Conservation (phyloP, 2,113 vertebrate species). For the Notiomystis cincta region DNA sequence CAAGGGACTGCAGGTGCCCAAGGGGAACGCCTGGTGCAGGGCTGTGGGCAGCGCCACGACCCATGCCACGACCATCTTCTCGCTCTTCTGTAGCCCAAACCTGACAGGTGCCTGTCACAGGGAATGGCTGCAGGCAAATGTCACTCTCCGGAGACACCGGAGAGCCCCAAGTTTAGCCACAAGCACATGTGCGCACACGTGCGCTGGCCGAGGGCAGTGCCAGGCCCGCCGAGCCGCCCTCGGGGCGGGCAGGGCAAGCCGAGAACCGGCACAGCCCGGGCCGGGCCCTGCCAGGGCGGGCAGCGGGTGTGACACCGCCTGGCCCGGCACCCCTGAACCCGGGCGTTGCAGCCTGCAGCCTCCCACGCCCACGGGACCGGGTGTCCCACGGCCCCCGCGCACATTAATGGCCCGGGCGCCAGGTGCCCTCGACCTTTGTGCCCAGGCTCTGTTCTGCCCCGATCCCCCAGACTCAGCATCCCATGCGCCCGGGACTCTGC, state of each 20-base stretch:
- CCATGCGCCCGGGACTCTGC: not conserved
- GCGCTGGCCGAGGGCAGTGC: not conserved
- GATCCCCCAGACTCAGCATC: not conserved
- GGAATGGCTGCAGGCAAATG: not conserved
- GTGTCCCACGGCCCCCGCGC: not conserved
- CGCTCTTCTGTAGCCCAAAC: accelerated
- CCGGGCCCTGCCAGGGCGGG: not conserved
- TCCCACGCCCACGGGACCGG: accelerated
- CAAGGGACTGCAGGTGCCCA: not conserved
- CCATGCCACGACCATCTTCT: accelerated
- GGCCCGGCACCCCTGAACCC: accelerated
- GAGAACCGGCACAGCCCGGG: not conserved
- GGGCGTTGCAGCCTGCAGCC: not conserved
- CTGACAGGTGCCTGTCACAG: not conserved
- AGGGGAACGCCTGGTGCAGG: not conserved
- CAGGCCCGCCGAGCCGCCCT: not conserved
- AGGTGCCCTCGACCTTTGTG: accelerated
- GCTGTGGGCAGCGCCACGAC: not conserved
- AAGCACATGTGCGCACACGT: not conserved
- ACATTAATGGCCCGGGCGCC: not conserved
- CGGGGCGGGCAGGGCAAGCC: accelerated
- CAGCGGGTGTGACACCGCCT: not conserved
- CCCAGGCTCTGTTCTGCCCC: not conserved
- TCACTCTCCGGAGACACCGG: accelerated
- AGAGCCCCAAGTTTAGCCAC: not conserved